A percentile compares a stretch with the other conserved stretches of the same genome.
These are phyloP conservation scores for Pelosia muscerda DNA, from an alignment of 2,888 invertebrate genomes.

Conservation along the genomic window DNA sequence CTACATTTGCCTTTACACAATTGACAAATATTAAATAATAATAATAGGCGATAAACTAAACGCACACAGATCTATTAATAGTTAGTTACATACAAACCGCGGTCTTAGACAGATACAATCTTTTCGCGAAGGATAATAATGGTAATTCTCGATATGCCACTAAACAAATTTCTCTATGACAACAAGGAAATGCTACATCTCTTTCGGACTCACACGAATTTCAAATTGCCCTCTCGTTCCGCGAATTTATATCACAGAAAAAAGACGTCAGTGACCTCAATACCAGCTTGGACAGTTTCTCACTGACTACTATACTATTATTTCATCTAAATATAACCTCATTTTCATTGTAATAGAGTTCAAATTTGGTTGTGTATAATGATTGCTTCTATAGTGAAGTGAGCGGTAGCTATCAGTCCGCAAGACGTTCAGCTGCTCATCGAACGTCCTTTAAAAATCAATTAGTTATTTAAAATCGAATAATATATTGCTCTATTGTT, in stretches of 20 bases:
- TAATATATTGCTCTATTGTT: slow-evolving; percentile 30
- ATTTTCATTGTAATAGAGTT: slow-evolving; percentile 15
- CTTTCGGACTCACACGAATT: slow-evolving; percentile 50
- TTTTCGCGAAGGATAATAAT: slow-evolving; percentile 22
- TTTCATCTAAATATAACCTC: slow-evolving; percentile 35
- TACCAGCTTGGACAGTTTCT: slow-evolving; percentile 56
- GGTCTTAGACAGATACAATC: slow-evolving; percentile 21
- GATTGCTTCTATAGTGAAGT: slow-evolving; percentile 45
- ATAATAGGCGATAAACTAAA: neutral
- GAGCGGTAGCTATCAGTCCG: slow-evolving; percentile 54
- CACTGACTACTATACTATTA: slow-evolving; percentile 24
- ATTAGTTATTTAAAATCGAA: slow-evolving; percentile 34
- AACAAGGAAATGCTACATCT: slow-evolving; percentile 43
- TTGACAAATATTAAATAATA: neutral
- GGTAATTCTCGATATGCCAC: slow-evolving; percentile 56
- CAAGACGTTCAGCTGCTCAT: slow-evolving; percentile 65
- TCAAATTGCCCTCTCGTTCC: slow-evolving; percentile 63
- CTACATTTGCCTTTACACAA: neutral
- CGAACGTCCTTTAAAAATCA: slow-evolving; percentile 49
- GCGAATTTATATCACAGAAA: slow-evolving; percentile 75
- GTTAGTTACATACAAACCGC: neutral
- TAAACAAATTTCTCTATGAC: slow-evolving; percentile 56
- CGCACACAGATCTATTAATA: neutral
- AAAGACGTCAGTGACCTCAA: slow-evolving; percentile 85
- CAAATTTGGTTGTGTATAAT: slow-evolving; percentile 35